These are phyloP conservation scores for Xenopus tropicalis DNA, from an alignment of 2,113 vertebrate genomes.

Conservation along the genomic window DNA sequence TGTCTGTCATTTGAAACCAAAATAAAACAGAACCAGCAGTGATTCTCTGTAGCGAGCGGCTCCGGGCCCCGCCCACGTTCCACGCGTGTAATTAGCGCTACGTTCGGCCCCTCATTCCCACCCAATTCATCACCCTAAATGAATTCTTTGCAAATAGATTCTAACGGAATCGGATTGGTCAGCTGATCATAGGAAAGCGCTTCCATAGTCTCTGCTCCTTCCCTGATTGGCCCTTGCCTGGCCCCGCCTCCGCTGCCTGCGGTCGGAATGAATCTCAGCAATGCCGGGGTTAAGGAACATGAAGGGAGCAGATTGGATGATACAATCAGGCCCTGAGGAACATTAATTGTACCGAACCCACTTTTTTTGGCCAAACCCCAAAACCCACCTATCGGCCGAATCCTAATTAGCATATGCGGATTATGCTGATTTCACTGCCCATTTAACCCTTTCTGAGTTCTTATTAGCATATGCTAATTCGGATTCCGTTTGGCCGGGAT, in stretches of 20 bases:
- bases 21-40: constrained; percentile 82
- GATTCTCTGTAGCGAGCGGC: constrained; percentile 68
- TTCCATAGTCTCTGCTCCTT: background rate
- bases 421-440: too few species aligned
- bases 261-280: constrained; percentile 17
- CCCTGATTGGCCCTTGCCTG: constrained; percentile 8
- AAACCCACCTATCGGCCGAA: too few species aligned
- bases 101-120: constrained; percentile 54
- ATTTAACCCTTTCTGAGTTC: too few species aligned
- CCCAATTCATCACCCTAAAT: constrained; percentile 72
- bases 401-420: too few species aligned
- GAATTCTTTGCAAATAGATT: constrained; percentile 45
- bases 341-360: too few species aligned
- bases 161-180: background rate
- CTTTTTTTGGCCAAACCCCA: too few species aligned
- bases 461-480: too few species aligned
- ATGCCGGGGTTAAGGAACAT: constrained; percentile 30
- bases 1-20: constrained; percentile 90
- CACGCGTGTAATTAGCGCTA: constrained; percentile 72
- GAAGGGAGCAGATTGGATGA: constrained; percentile 36
- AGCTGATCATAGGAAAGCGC: rapidly evolving
- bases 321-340: background rate
- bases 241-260: constrained; percentile 28
- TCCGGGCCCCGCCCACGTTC: constrained; percentile 66
- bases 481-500: too few species aligned